phyloP scores from a whole-genome alignment of 2,113 vertebrate genomes.

The human region GRCh38 chr2:1254001-1254500 shows the following conservation, averaged over 20 bases:
- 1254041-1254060: no score
- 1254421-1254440: background rate
- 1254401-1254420: constrained; percentile 33
- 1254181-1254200: rapidly evolving
- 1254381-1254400: background rate
- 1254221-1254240: no score
- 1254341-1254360: background rate
- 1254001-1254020: no score
- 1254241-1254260: no score
- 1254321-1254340: background rate
- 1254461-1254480: background rate
- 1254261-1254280: rapidly evolving
- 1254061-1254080: no score
- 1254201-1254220: rapidly evolving
- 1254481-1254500: background rate
- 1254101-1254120: no score
- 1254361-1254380: background rate
- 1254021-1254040: no score
- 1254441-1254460: background rate
- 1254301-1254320: no score
- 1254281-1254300: background rate
- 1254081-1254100: no score
- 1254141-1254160: background rate
- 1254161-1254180: background rate
- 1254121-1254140: no score